phyloP scores from a whole-genome alignment of 2,113 vertebrate species.

The Ciconia maguari region DNA sequence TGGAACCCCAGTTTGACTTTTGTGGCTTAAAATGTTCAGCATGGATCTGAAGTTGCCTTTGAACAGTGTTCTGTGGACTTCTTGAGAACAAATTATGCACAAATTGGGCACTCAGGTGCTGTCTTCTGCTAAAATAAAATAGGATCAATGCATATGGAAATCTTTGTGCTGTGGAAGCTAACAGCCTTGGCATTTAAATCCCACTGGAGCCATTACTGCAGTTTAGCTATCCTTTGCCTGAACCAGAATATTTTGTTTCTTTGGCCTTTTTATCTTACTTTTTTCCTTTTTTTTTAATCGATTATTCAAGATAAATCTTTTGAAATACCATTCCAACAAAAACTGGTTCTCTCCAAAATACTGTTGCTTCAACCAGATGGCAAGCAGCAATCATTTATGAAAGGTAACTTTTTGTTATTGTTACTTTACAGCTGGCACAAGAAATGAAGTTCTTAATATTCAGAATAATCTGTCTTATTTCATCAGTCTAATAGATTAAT shows the following conservation, averaged over 20 bases:
- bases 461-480: background rate
- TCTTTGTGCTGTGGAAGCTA: background rate
- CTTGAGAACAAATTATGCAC: background rate
- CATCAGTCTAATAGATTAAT: background rate
- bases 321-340: background rate
- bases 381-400: background rate
- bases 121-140: background rate
- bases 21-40: background rate
- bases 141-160: background rate
- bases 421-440: constrained; percentile 15
- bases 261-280: background rate
- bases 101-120: background rate
- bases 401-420: background rate
- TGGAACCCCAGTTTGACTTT: background rate
- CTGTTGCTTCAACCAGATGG: background rate
- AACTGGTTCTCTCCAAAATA: constrained; percentile 30
- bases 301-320: constrained; percentile 13
- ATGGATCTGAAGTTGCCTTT: background rate
- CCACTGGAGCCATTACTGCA: background rate
- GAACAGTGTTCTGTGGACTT: background rate
- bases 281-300: background rate
- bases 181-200: background rate
- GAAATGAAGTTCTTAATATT: constrained; percentile 35
- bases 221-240: background rate
- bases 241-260: constrained; percentile 11